A percentile compares a stretch with the other conserved stretches of the same genome.
phyloP scores from a whole-genome alignment of 1,140 invertebrate species.

The Formica selysi region DNA sequence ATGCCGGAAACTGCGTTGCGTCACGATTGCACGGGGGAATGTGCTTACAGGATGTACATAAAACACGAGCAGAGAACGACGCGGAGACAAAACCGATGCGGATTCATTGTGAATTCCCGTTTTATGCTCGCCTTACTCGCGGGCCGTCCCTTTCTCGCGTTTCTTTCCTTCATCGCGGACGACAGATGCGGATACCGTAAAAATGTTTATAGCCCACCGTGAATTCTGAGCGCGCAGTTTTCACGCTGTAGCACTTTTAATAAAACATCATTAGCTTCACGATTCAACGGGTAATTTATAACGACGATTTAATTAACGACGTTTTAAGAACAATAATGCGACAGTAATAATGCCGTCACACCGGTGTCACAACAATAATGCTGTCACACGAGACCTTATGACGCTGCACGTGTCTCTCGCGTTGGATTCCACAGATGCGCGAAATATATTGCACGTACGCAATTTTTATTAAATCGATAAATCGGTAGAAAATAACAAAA shows the following conservation, averaged over 20 bases:
- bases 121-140: slow-evolving; percentile 34
- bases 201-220: slow-evolving; percentile 69
- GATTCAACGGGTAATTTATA: slow-evolving; percentile 77
- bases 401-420: background rate
- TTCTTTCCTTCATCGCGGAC: slow-evolving; percentile 2
- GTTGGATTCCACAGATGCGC: background rate
- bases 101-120: slow-evolving; percentile 39
- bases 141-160: background rate
- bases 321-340: slow-evolving; percentile 59
- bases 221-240: slow-evolving; percentile 69
- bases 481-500: background rate
- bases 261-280: slow-evolving; percentile 79
- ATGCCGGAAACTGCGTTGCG: slow-evolving; percentile 62
- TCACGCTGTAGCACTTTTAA: slow-evolving; percentile 71
- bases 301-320: slow-evolving; percentile 64
- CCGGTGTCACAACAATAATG: slow-evolving; percentile 18
- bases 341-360: slow-evolving; percentile 74
- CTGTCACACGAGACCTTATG: background rate
- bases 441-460: background rate
- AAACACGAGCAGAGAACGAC: slow-evolving; percentile 17
- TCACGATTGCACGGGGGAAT: slow-evolving; percentile 20
- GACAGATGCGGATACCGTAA: slow-evolving; percentile 61
- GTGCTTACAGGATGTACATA: slow-evolving; percentile 1
- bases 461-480: background rate
- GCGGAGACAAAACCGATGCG: background rate